Evolutionary conservation across 2,113 vertebrate genomes (phyloP).

Genomic region (Callipepla squamata): DNA sequence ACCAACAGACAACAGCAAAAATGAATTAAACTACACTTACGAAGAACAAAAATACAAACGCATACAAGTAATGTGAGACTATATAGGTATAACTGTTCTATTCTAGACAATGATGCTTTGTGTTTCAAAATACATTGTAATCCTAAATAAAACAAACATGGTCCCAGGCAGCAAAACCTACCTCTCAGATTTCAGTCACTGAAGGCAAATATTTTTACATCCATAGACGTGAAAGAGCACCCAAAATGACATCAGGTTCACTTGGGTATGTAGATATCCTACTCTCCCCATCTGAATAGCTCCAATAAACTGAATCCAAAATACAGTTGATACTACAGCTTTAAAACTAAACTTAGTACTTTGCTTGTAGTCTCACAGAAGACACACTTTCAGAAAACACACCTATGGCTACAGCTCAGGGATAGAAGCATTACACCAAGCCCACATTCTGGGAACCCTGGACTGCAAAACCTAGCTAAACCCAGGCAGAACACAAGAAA

Average conservation of each 20-base stretch:
- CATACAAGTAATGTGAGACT: neutral
- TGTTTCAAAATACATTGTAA: neutral
- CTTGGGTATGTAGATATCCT: accelerated
- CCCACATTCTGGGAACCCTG: neutral
- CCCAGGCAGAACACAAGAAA: neutral
- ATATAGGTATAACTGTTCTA: neutral
- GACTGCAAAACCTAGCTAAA: neutral
- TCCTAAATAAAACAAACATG: neutral
- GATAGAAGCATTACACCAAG: neutral
- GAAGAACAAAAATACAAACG: neutral
- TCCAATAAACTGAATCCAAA: neutral
- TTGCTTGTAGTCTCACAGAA: neutral
- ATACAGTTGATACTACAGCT: neutral
- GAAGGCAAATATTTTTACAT: neutral
- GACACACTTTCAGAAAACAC: neutral
- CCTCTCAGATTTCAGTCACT: neutral
- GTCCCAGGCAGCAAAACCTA: neutral
- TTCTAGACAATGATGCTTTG: neutral
- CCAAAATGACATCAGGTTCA: neutral
- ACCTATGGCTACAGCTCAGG: neutral
- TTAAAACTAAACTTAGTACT: neutral
- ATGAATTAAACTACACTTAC: neutral
- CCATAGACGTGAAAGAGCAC: neutral
- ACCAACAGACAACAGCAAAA: neutral
- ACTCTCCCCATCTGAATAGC: neutral